phyloP scores from a whole-genome alignment of 2,888 invertebrate genomes.

The Heteropelma amictum region DNA sequence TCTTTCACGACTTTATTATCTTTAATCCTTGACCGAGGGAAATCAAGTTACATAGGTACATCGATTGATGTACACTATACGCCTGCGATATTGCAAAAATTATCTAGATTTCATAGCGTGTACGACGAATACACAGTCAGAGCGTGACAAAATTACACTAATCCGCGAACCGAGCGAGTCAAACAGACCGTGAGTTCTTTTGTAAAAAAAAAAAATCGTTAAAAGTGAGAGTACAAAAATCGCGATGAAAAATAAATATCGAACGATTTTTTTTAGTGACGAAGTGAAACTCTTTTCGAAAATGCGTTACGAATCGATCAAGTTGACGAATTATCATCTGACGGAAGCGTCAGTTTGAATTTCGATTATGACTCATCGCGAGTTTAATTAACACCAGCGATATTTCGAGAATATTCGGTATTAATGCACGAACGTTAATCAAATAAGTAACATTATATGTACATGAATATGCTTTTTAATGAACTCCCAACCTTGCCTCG shows the following conservation, averaged over 20 bases:
- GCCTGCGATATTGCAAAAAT: not conserved
- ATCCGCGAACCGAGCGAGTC: constrained; percentile 60
- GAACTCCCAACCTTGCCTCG: constrained; percentile 10
- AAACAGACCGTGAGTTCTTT: constrained; percentile 68
- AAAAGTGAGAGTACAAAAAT: constrained; percentile 67
- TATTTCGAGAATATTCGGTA: too few relatives aligned
- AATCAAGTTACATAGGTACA: constrained; percentile 45
- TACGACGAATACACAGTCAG: constrained; percentile 60
- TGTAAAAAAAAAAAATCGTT: constrained; percentile 1
- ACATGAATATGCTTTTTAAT: constrained; percentile 22
- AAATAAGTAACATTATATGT: constrained; percentile 30
- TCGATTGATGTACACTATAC: constrained; percentile 59
- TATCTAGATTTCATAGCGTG: constrained; percentile 9
- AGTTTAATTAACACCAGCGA: too few relatives aligned
- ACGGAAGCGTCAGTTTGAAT: too few relatives aligned
- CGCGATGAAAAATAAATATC: constrained; percentile 63
- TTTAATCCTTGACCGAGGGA: constrained; percentile 11
- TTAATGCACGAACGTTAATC: too few relatives aligned
- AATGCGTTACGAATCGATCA: too few relatives aligned
- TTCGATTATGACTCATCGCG: too few relatives aligned
- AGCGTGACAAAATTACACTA: constrained; percentile 70
- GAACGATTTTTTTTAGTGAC: constrained; percentile 33
- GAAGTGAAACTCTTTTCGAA: too few relatives aligned
- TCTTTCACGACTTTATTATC: not conserved
- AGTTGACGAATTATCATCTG: too few relatives aligned